Evolutionary conservation across 2,113 vertebrate genomes (phyloP).

Genomic region (Saguinus imperator): DNA sequence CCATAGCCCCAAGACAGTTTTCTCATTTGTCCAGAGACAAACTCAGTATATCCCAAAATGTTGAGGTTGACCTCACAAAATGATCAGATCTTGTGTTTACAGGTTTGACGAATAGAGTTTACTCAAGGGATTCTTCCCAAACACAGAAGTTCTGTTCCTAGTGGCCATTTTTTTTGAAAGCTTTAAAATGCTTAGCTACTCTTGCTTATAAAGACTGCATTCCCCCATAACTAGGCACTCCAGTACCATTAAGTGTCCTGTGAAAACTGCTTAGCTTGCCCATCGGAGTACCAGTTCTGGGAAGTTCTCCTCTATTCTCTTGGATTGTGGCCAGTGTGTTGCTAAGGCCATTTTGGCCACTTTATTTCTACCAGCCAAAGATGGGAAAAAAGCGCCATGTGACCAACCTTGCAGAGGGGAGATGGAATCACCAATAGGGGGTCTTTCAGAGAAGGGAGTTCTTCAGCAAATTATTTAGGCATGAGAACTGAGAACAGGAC

Average conservation of each 20-base stretch:
- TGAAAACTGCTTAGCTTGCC: background rate
- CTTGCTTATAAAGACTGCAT: background rate
- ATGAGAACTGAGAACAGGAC: background rate
- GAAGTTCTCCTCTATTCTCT: background rate
- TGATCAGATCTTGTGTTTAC: background rate
- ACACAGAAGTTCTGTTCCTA: background rate
- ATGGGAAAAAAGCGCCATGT: too few relatives aligned
- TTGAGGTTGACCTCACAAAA: background rate
- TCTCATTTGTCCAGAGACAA: background rate
- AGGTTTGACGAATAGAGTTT: background rate
- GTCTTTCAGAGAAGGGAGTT: background rate
- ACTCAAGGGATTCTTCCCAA: background rate
- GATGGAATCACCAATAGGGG: background rate
- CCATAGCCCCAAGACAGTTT: too few relatives aligned
- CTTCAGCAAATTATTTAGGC: background rate
- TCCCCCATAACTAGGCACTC: background rate
- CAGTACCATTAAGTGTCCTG: background rate
- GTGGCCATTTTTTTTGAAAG: background rate
- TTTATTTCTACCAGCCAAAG: background rate
- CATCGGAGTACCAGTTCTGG: background rate
- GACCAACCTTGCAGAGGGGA: background rate
- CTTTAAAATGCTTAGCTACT: background rate
- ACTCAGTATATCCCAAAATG: background rate
- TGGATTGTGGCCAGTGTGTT: background rate
- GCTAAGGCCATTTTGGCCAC: background rate